Evolutionary conservation across 2,797 vertebrate genomes (phyloP).

Genomic region (Takifugu ocellatus): DNA sequence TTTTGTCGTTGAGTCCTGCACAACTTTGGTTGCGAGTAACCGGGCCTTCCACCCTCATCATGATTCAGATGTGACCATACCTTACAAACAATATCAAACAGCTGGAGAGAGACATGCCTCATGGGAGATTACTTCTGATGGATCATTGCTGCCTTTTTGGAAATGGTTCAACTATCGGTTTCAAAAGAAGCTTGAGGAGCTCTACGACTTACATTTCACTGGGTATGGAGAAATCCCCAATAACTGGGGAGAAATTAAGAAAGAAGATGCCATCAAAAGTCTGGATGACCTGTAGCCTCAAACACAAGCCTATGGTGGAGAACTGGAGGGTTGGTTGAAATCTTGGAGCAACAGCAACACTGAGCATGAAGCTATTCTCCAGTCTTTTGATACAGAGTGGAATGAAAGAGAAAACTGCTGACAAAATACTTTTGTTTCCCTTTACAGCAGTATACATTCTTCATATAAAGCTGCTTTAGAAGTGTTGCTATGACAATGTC

Average conservation of each 20-base stretch:
- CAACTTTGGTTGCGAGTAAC: too few relatives aligned
- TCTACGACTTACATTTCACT: slow-evolving; percentile 7
- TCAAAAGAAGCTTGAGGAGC: slow-evolving; percentile 37
- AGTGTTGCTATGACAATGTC: too few relatives aligned
- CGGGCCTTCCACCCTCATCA: too few relatives aligned
- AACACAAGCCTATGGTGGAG: neutral
- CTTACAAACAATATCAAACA: slow-evolving; percentile 39
- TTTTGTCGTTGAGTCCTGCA: too few relatives aligned
- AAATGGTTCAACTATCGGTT: slow-evolving; percentile 61
- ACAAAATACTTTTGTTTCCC: too few relatives aligned
- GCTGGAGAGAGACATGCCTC: slow-evolving; percentile 26
- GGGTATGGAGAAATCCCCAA: slow-evolving; percentile 23
- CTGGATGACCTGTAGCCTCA: slow-evolving; percentile 11
- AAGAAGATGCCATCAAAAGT: slow-evolving; percentile 42
- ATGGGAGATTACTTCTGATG: slow-evolving; percentile 55
- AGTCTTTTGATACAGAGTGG: too few relatives aligned
- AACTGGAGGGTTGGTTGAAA: too few relatives aligned
- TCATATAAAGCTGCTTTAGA: too few relatives aligned
- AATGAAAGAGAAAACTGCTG: too few relatives aligned
- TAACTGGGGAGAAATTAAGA: slow-evolving; percentile 20
- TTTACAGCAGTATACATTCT: too few relatives aligned
- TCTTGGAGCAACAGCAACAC: neutral
- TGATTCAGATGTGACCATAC: neutral
- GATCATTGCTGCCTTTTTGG: slow-evolving; percentile 51
- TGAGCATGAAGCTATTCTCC: too few relatives aligned